A percentile compares a stretch with the other conserved stretches of the same genome.
Conservation (phyloP, 2,888 invertebrate genomes). For the Drosophila acutilabella region DNA sequence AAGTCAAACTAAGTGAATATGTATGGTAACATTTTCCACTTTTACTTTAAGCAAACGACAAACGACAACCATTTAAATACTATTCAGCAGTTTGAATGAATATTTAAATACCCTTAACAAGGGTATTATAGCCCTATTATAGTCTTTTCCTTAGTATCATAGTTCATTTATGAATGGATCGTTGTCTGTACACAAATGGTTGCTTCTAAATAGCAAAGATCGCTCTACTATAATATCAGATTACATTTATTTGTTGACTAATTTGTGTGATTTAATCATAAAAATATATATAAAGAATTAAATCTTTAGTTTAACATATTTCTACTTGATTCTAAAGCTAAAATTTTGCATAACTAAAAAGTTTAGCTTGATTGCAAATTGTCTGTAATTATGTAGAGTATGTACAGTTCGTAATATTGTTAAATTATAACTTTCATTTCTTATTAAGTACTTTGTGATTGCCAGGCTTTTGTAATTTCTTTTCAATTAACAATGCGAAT, state of each 20-base stretch:
- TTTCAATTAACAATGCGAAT: conserved; percentile 75
- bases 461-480: conserved; percentile 62
- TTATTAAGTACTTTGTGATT: conserved; percentile 47
- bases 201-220: too few species aligned
- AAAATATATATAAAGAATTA: too few species aligned
- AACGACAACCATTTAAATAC: conserved; percentile 41
- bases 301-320: too few species aligned
- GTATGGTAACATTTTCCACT: conserved; percentile 55
- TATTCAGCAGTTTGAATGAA: conserved; percentile 46
- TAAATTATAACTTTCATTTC: conserved; percentile 47
- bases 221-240: too few species aligned
- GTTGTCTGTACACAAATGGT: background rate
- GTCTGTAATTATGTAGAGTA: conserved; percentile 2
- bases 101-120: conserved; percentile 35
- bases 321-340: too few species aligned
- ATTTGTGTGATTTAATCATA: too few species aligned
- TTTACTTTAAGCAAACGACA: conserved; percentile 61
- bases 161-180: background rate
- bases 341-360: too few species aligned
- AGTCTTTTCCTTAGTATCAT: background rate
- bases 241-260: too few species aligned
- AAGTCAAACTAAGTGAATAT: conserved; percentile 19
- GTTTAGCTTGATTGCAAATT: background rate
- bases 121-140: conserved; percentile 2
- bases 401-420: background rate